These are phyloP conservation scores for Trissolcus japonicus DNA, from an alignment of 2,888 invertebrate genomes.

Conservation along the genomic window DNA sequence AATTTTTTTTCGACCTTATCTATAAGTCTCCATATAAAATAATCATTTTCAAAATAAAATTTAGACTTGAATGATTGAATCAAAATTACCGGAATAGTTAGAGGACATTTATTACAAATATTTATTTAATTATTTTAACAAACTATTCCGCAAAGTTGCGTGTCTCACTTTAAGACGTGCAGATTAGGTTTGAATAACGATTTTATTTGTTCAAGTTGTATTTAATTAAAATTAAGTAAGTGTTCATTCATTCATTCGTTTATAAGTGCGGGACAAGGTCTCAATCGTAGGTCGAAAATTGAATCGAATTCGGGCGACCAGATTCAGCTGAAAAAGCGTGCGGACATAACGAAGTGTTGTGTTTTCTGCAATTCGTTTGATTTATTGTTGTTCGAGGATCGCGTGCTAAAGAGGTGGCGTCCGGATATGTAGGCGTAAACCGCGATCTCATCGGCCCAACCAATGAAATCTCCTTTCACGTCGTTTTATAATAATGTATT, in stretches of 20 bases:
- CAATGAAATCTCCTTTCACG: slow-evolving; percentile 70
- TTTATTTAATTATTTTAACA: too few species aligned
- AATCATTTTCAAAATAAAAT: too few species aligned
- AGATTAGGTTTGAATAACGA: too few species aligned
- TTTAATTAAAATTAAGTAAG: background rate
- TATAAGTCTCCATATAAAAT: too few species aligned
- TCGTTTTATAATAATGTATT: slow-evolving; percentile 71
- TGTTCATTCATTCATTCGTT: background rate
- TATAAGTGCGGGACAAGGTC: background rate
- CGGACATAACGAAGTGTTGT: background rate
- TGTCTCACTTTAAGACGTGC: too few species aligned
- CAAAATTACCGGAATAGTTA: too few species aligned
- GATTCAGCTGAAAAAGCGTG: slow-evolving; percentile 2
- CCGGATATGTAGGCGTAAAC: slow-evolving; percentile 70
- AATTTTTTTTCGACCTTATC: too few species aligned
- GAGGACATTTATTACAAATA: too few species aligned
- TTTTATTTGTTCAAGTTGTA: background rate
- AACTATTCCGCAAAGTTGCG: too few species aligned
- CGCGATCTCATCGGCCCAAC: slow-evolving; percentile 64
- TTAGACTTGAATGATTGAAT: too few species aligned
- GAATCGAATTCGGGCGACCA: background rate
- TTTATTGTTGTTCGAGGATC: slow-evolving; percentile 66
- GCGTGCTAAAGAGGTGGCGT: slow-evolving; percentile 70
- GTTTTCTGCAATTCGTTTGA: slow-evolving; percentile 28
- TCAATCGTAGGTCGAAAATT: background rate